A percentile compares a stretch with the other conserved stretches of the same genome.
phyloP scores from a whole-genome alignment of 2,888 invertebrate genomes.

The Acronicta leporina region DNA sequence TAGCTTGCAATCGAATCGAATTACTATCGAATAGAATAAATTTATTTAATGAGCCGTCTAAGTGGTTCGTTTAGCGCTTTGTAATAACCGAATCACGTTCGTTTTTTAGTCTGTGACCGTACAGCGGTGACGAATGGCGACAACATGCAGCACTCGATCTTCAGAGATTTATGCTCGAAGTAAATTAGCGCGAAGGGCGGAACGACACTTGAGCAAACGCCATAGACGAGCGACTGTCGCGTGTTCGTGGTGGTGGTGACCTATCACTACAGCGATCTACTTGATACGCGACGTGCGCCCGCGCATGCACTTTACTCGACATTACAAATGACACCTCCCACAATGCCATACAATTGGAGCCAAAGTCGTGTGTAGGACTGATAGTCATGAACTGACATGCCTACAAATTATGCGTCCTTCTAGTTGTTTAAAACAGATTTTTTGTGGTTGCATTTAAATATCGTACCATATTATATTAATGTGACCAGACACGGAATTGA shows the following conservation, averaged over 20 bases:
- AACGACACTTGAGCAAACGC: constrained; percentile 62
- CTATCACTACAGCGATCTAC: constrained; percentile 72
- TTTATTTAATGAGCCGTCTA: constrained; percentile 82
- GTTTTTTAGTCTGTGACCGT: constrained; percentile 74
- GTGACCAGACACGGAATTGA: background rate
- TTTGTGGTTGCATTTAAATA: constrained; percentile 2
- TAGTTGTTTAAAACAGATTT: constrained; percentile 16
- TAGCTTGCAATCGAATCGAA: constrained; percentile 82
- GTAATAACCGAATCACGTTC: constrained; percentile 84
- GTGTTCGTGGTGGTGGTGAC: constrained; percentile 66
- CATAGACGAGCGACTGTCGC: constrained; percentile 64
- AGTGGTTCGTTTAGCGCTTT: constrained; percentile 78
- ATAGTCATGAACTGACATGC: constrained; percentile 62
- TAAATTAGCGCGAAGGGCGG: constrained; percentile 77
- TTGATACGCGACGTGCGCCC: constrained; percentile 69
- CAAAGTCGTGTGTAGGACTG: constrained; percentile 59
- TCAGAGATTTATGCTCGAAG: constrained; percentile 70
- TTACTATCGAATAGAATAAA: constrained; percentile 79
- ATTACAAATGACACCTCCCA: constrained; percentile 79
- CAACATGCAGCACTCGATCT: constrained; percentile 65
- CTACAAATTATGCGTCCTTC: constrained; percentile 43
- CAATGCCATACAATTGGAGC: constrained; percentile 68
- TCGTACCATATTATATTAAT: no score
- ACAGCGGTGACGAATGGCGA: constrained; percentile 77
- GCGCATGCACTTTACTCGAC: constrained; percentile 70